A percentile compares a stretch with the other conserved stretches of the same genome.
Evolutionary conservation across 2,113 vertebrate genomes (phyloP).

Genomic region (Leptosomus discolor): DNA sequence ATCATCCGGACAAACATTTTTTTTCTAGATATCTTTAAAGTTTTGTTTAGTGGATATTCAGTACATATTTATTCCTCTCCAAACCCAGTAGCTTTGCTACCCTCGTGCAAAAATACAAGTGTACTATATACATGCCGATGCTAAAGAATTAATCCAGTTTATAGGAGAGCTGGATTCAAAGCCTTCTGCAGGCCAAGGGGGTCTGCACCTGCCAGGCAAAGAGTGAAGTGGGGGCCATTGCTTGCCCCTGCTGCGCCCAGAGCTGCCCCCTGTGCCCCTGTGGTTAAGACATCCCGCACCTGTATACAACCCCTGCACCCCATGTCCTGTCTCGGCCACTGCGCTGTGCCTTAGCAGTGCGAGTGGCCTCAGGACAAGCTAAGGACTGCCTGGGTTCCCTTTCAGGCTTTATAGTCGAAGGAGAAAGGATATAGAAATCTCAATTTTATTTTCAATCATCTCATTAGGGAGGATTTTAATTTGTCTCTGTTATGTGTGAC

Average conservation of each 20-base stretch:
- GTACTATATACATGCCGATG: neutral
- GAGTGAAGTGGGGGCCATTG: neutral
- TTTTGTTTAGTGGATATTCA: neutral
- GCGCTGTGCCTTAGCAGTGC: neutral
- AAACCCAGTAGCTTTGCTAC: neutral
- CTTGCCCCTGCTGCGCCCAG: fast-evolving
- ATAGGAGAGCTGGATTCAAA: neutral
- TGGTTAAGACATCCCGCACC: neutral
- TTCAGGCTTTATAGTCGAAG: neutral
- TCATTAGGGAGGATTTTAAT: neutral
- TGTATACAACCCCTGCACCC: too few relatives aligned
- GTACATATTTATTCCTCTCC: neutral
- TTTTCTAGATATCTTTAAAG: too few relatives aligned
- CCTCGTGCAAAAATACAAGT: neutral
- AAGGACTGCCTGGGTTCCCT: neutral
- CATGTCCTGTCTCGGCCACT: neutral
- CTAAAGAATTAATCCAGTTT: neutral
- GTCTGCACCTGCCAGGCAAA: neutral
- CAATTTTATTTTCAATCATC: neutral
- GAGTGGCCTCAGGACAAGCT: too few relatives aligned
- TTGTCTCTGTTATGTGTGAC: neutral
- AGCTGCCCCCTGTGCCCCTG: neutral
- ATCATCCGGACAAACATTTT: neutral
- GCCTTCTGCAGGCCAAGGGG: neutral
- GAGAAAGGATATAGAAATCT: neutral